Base-by-base conservation (phyloP, 1,140 invertebrate genomes). In the Drosophila ananassae region DNA sequence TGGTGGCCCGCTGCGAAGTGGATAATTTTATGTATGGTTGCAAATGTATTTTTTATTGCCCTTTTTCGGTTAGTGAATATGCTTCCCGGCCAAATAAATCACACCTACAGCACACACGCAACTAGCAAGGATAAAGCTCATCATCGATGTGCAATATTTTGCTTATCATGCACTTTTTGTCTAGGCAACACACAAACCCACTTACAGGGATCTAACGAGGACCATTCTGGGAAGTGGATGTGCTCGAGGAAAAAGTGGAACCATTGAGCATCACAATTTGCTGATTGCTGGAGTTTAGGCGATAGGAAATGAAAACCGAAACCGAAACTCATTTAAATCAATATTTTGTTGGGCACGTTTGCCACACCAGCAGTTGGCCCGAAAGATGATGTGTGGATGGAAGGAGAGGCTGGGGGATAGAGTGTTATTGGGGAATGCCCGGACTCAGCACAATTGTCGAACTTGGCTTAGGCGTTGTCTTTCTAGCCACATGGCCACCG, bases 321-420 rank as follows among this genome's bases (percentile, higher is more conserved):
- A 87, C 82, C 84, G 84, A 89, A 89, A 89, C 84, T 89, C 83
- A 89, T 89, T 89, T 89, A 89, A 89, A 89, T 89, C 83, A 89
- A 89, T 89, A 89, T 89, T 89, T 89, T 89, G 83, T 77, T 89
- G 79, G 79, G 83, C 83, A 87, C 83, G 82, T 87, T 82, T 82
- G 67, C 76, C 83, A 57, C 17, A 44, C 48, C 47, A 64, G 39
- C 58, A 79, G 47, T 63, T 47, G 60, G 56, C 46, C 44, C 32
- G 10, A 41, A 73, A 37, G 46, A 51, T 67, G 62, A 69, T 67
- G 37, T 48, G 73, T 39, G 22, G 21, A 28, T 28, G 8, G 39
- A 5, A 24, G 59, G 9, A 50, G 13, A 1, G n/a, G 22, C 8
- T 1, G 37, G 44, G 4, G 44, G 44, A 30, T 17, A 41, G 37